Base-by-base conservation (phyloP, 1,140 invertebrate species). In the Melanaphis sacchari region DNA sequence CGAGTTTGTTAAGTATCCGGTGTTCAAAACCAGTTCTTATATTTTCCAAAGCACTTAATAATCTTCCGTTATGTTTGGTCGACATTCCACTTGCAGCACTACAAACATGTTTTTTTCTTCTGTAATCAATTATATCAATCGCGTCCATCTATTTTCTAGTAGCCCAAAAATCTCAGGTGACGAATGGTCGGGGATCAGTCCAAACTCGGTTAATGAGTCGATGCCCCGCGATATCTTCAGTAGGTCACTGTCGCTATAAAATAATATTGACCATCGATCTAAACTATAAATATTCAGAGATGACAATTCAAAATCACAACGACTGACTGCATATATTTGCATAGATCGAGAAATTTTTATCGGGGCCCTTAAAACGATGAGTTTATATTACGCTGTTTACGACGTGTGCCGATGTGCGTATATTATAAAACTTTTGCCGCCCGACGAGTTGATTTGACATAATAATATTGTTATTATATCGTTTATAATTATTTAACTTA, bases 61-160 rank as follows among this genome's bases (percentile, higher is more conserved):
- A 93, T 93, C 91, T 93, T 93, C 91, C 91, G 91, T 93, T 93
- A 93, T 84, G 26, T 84, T 93, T n/a, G 81, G 91, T 43, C 76
- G 91, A 49, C 91, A 93, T 93, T 93, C 91, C 91, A 52, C 91
- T 93, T 41, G 36, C 81, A 40, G 36, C 81, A 40, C 46, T 46
- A 54, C 43, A 82, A 93, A 93, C 91, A 40, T 84, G 91, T 93
- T 93, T 52, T 26, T 91, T 46, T 41, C 76, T 24, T 18, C 18
- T 40, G 26, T 92, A 46, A 82, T 92, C 76, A 91, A 91, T 91
- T 91, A 91, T 18, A 76, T 76, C 22, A 5, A 91, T 91, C 59
- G 26, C 41, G 26, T 89, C 6, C 41, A 46, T 89, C 87, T 8
- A 22, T 52, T 22, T 52, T 38, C 21, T 46, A 36, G 87, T 89